Evolutionary conservation across 2,113 vertebrate genomes (phyloP).

Genomic region (Podilymbus podiceps): DNA sequence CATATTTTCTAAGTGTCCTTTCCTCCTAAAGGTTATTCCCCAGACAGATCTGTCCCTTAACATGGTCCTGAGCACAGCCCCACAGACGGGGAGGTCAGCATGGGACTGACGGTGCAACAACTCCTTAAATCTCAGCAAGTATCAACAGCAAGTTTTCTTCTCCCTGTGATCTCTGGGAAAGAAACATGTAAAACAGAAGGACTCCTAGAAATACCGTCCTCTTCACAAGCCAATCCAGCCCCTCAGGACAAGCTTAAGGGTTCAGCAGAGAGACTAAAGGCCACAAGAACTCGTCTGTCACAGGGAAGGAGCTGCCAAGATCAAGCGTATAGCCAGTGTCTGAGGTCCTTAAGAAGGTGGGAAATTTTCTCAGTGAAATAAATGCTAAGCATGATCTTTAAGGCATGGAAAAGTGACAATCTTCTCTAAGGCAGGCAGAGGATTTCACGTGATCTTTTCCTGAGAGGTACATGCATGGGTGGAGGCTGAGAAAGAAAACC

Average conservation of each 20-base stretch:
- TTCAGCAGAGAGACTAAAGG: not conserved
- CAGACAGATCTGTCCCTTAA: not conserved
- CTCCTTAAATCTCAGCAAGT: not conserved
- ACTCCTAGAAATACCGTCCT: not conserved
- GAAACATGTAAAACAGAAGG: not conserved
- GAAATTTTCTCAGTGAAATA: not conserved
- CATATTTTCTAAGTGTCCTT: rapidly evolving
- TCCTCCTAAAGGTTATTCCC: not conserved
- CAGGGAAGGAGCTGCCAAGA: not conserved
- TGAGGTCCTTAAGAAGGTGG: constrained; percentile 23
- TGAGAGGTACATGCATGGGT: not conserved
- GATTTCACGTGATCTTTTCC: not conserved
- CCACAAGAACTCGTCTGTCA: not conserved
- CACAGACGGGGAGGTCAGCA: not conserved
- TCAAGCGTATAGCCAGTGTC: constrained; percentile 23
- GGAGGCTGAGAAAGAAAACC: constrained; percentile 63
- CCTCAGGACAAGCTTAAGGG: not conserved
- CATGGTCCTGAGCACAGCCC: rapidly evolving
- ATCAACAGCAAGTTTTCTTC: not conserved
- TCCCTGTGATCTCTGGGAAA: not conserved
- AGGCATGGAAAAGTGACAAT: not conserved
- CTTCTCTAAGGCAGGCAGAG: not conserved
- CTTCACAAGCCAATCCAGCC: not conserved
- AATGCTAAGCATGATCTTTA: not conserved
- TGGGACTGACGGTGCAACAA: not conserved